These are phyloP conservation scores for Clinocottus analis DNA, from an alignment of 2,113 vertebrate genomes.

Conservation along the genomic window DNA sequence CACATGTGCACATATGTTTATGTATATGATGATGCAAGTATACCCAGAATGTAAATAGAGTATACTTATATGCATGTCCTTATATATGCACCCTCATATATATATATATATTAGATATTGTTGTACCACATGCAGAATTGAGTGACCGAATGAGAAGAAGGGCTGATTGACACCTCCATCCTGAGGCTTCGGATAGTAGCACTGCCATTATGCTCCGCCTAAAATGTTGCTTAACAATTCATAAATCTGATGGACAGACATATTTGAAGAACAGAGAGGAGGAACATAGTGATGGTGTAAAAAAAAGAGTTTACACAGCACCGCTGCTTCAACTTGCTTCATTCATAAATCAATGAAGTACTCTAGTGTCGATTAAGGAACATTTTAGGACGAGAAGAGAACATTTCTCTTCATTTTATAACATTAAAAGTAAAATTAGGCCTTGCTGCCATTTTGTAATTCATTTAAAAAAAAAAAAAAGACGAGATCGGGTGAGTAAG, in stretches of 20 bases:
- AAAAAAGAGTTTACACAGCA: not conserved
- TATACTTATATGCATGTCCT: not conserved
- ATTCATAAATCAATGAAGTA: not conserved
- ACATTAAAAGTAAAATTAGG: not conserved
- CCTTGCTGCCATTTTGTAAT: not conserved
- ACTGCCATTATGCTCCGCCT: conserved; percentile 47
- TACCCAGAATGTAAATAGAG: not conserved
- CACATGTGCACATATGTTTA: conserved; percentile 1
- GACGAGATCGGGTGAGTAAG: not conserved
- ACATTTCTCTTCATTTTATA: not conserved
- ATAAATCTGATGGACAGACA: conserved; percentile 46
- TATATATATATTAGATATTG: too few species aligned
- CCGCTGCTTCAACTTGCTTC: not conserved
- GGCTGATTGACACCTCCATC: conserved; percentile 39
- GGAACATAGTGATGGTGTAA: not conserved
- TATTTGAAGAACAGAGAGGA: conserved; percentile 13
- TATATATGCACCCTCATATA: conserved; percentile 3
- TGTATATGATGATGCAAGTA: conserved; percentile 1
- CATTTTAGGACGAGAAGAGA: not conserved
- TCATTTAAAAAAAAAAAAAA: not conserved
- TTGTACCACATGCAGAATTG: conserved; percentile 15
- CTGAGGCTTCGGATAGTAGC: conserved; percentile 50
- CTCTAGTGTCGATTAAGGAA: not conserved
- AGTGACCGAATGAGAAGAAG: conserved; percentile 26
- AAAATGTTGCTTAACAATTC: conserved; percentile 50